Base-by-base conservation (phyloP, 2,888 invertebrate species). In the Sminthurinus aureus region DNA sequence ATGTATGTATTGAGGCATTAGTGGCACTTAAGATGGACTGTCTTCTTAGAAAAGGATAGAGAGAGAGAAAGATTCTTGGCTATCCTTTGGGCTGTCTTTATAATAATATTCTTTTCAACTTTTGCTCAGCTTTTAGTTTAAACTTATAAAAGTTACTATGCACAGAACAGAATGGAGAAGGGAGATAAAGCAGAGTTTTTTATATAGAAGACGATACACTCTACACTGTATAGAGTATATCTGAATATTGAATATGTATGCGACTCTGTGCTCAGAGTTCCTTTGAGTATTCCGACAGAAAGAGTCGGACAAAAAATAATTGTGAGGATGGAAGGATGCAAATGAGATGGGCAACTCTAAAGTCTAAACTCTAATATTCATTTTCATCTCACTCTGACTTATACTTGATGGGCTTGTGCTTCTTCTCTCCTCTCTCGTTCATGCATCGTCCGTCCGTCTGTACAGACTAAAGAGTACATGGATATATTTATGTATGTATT, bases 231-330 rank as follows among this genome's bases (percentile, higher is more conserved):
- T 22, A 3, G 38, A 38, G 12, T 75, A 26, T 26, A 73, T 73
- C 6, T 18, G 38, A 15, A 38, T 9, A n/a, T 9, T 74, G 38
- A 15, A 38, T 73, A 18, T 73, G 75, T 75, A 15, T 38, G 38
- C n/a, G 50, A 8, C 11, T 66, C 15, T 20, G n/a, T 38, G 26
- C 74, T 38, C 15, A 74, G 18, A 51, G 51, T 50, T 75, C 51
- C 75, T 75, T 75, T 75, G 75, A 75, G 50, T 75, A 75, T 75
- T 75, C 75, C 75, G 75, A 75, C 75, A 75, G 75, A 75, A 75
- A 75, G 75, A 75, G 75, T 75, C 75, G 75, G 38, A 75, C 75
- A 79, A 79, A 79, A 79, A 79, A 79, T 79, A 79, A 79, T 79
- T 79, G 75, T 75, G 75, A 75, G 51, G 75, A 79, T 79, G 79